These are phyloP conservation scores for Leptocoma aspasia DNA, from an alignment of 2,113 vertebrate species.

Conservation along the genomic window DNA sequence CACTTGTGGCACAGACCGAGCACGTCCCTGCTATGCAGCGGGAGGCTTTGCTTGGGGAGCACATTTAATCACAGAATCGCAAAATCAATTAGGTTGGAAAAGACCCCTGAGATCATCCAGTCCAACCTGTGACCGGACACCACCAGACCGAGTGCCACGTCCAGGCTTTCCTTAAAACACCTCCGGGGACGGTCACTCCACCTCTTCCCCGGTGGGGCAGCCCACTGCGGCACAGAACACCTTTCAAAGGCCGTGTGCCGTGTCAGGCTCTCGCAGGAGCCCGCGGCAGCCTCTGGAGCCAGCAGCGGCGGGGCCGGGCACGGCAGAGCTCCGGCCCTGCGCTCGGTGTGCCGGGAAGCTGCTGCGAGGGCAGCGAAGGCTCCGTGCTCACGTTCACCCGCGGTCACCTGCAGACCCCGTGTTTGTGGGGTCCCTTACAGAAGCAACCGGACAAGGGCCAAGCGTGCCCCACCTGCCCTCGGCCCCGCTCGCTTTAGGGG, in stretches of 20 bases:
- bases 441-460: not conserved
- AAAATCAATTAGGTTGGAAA: not conserved
- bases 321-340: not conserved
- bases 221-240: accelerated
- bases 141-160: not conserved
- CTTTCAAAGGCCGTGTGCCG: accelerated
- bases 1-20: not conserved
- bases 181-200: not conserved
- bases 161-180: not conserved
- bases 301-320: too few species aligned
- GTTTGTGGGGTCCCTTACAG: not conserved
- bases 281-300: accelerated
- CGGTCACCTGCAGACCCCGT: not conserved
- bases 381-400: not conserved
- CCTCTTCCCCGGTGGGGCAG: not conserved
- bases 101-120: not conserved
- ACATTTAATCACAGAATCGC: not conserved
- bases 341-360: too few species aligned
- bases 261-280: accelerated
- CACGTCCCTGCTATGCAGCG: accelerated
- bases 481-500: not conserved
- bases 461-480: accelerated
- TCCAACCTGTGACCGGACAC: not conserved
- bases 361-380: accelerated
- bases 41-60: not conserved